These are phyloP conservation scores for Phrynosoma blainvillii DNA, from an alignment of 2,113 vertebrate genomes.

Conservation along the genomic window DNA sequence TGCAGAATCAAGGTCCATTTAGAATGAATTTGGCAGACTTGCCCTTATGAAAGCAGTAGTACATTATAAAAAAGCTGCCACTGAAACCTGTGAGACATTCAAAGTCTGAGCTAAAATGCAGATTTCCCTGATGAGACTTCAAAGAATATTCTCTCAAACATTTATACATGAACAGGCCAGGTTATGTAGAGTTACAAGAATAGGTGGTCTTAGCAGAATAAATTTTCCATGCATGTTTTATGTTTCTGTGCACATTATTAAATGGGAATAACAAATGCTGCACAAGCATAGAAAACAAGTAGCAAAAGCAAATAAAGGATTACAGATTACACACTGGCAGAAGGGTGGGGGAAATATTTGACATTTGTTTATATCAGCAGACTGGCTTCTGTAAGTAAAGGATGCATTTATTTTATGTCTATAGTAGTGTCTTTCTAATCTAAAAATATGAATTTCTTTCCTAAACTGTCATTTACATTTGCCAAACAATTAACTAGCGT, in stretches of 20 bases:
- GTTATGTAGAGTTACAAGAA: constrained; percentile 68
- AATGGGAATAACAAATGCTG: constrained; percentile 68
- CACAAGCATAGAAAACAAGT: constrained; percentile 68
- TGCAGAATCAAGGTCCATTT: not conserved
- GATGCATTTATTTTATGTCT: constrained; percentile 23
- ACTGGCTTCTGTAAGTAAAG: constrained; percentile 35
- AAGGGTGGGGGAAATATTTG: constrained; percentile 51
- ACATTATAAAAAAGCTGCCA: constrained; percentile 49
- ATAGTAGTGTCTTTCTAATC: constrained; percentile 40
- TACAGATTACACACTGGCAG: constrained; percentile 56
- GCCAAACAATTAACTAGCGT: constrained; percentile 45
- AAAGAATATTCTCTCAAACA: constrained; percentile 61
- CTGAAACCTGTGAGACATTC: constrained; percentile 44
- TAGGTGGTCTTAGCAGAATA: constrained; percentile 64
- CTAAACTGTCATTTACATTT: constrained; percentile 42
- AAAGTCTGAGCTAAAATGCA: constrained; percentile 45
- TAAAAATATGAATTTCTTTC: constrained; percentile 41
- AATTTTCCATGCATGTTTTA: constrained; percentile 74
- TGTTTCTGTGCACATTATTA: constrained; percentile 72
- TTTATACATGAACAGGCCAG: constrained; percentile 68
- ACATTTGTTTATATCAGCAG: constrained; percentile 49
- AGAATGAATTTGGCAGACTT: not conserved
- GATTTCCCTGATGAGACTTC: constrained; percentile 60
- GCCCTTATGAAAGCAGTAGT: constrained; percentile 54
- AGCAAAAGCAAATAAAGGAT: constrained; percentile 69